Base-by-base conservation (phyloP, 2,888 invertebrate genomes). In the Nemapogon koenigi region DNA sequence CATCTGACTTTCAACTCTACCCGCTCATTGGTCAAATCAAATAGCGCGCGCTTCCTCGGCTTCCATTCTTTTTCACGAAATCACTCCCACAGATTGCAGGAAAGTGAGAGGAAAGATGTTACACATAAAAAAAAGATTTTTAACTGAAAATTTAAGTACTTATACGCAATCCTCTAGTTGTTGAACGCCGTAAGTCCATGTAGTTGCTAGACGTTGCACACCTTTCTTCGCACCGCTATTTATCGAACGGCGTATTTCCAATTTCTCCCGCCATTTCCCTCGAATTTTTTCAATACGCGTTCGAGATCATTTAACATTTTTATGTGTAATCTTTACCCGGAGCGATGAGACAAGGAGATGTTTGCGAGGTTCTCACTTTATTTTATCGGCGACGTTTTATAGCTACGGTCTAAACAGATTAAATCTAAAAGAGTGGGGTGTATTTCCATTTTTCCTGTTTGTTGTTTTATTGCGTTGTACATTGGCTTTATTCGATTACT, bases 251-350 rank as follows among this genome's bases (percentile, higher is more conserved):
- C 31, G 43, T 46, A 37, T 41, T 51, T 49, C 54, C 64, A 65
- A 67, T 69, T 69, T 64, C 59, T 51, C 59, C 57, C 53, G 57
- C 56, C 61, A 61, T 67, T 67, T 63, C 65, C 65, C 62, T 59
- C 55, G 58, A 59, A 63, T 70, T 75, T 72, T 78, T 76, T 72
- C 75, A 73, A 75, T 73, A 72, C 68, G 61, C 70, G 71, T 73
- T 75, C 69, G 53, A 64, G 71, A 70, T 67, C 72, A 71, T 76
- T 78, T 73, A 76, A 75, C 76, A 76, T 76, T 76, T 78, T 78
- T 76, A 76, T 76, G 76, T 76, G 72, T 76, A 75, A 76, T 75
- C 71, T 70, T 60, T 62, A 52, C 65, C 60, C 63, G 64, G n/a
- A n/a, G 67, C 65, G 70, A 72, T 70, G 66, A 69, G 71, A 63